A percentile compares a stretch with the other conserved stretches of the same genome.
These are phyloP conservation scores for Hippocampus comes DNA, from an alignment of 2,113 vertebrate species.

Conservation along the genomic window DNA sequence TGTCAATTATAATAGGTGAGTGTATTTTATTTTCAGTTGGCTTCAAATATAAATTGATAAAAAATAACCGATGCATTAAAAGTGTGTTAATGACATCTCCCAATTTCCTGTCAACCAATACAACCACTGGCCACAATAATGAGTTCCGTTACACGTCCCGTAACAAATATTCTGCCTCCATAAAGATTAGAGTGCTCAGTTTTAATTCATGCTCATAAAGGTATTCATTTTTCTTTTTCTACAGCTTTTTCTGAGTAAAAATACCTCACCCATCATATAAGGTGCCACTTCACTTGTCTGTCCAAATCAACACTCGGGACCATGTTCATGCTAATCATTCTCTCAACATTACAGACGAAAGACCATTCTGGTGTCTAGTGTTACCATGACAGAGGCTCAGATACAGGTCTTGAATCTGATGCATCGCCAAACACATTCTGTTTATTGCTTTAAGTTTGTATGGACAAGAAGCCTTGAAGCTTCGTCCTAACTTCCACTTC, in stretches of 20 bases:
- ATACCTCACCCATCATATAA: conserved; percentile 9
- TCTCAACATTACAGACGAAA: conserved; percentile 8
- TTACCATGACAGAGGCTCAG: conserved; percentile 13
- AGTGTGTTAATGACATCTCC: not conserved
- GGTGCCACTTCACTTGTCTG: not conserved
- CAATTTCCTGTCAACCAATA: not conserved
- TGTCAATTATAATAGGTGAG: not conserved
- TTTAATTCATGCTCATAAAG: not conserved
- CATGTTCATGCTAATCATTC: conserved; percentile 2
- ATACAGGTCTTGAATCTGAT: conserved; percentile 15
- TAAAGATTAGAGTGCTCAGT: not conserved
- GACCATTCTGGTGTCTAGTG: not conserved
- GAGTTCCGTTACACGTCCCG: not conserved
- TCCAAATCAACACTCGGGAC: conserved; percentile 14
- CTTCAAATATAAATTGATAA: not conserved
- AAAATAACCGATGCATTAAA: not conserved
- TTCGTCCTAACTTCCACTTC: not conserved
- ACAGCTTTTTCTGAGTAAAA: conserved; percentile 12
- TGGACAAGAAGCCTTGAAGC: not conserved
- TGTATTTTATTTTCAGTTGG: not conserved
- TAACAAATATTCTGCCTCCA: not conserved
- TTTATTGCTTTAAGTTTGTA: not conserved
- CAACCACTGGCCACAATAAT: not conserved
- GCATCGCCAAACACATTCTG: conserved; percentile 7
- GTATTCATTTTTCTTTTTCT: no score